Percentiles rank a stretch among this genome's conserved stretches.
These are phyloP conservation scores for Indri indri DNA, from an alignment of 2,113 vertebrate species.

Conservation along the genomic window DNA sequence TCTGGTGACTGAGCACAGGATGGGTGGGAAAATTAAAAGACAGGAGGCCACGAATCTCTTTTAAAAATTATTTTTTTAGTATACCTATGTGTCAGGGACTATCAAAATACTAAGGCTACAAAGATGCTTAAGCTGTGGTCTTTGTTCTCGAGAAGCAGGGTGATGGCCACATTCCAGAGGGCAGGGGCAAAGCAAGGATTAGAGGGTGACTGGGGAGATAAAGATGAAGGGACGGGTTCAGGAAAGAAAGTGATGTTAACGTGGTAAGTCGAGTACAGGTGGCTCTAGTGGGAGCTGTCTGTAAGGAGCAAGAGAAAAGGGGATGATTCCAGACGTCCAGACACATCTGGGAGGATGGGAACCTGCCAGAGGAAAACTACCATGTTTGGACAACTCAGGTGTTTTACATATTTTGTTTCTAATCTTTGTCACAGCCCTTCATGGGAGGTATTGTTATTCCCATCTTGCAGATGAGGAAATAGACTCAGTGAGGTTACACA, in stretches of 20 bases:
- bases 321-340: not conserved
- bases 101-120: not conserved
- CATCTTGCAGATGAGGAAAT: not conserved
- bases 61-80: not conserved
- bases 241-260: not conserved
- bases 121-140: not conserved
- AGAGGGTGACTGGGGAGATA: not conserved
- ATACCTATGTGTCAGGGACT: not conserved
- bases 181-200: not conserved
- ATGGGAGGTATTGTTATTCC: not conserved
- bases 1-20: not conserved
- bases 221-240: not conserved
- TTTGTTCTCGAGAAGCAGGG: not conserved
- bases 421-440: not conserved
- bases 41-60: not conserved
- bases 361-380: not conserved
- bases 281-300: rapidly evolving
- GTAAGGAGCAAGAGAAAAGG: not conserved
- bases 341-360: not conserved
- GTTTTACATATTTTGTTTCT: not conserved
- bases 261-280: not conserved
- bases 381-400: not conserved
- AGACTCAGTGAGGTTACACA: not conserved
- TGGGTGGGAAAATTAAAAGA: not conserved
- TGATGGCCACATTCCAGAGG: not conserved